A percentile compares a stretch with the other conserved stretches of the same genome.
Evolutionary conservation across 2,888 invertebrate species (phyloP).

Genomic region (Tenthredo livida): DNA sequence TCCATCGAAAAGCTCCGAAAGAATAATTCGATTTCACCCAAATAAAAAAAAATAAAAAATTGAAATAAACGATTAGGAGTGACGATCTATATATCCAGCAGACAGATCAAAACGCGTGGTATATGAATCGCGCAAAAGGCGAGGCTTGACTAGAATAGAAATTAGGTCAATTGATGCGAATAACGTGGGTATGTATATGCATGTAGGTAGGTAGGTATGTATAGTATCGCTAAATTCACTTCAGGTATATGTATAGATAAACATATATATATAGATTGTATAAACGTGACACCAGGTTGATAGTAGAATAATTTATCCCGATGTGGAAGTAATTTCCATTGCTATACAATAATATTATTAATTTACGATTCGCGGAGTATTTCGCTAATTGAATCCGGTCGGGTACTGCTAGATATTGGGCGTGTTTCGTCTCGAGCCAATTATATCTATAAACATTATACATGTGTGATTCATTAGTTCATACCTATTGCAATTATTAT

Average conservation of each 20-base stretch:
- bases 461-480: not conserved
- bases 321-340: constrained; percentile 51
- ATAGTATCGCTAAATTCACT: too few species aligned
- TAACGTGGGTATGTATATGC: not conserved
- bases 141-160: constrained; percentile 56
- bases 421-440: not conserved
- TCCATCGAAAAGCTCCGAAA: not conserved
- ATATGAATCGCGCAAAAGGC: constrained; percentile 54
- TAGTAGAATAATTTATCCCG: not conserved
- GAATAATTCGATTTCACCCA: not conserved
- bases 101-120: not conserved
- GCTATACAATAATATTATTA: constrained; percentile 46
- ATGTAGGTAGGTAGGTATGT: too few species aligned
- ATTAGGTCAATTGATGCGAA: constrained; percentile 71
- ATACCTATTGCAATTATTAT: not conserved
- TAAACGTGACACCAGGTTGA: not conserved
- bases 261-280: too few species aligned
- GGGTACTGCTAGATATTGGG: not conserved
- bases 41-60: not conserved
- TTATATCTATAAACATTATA: not conserved
- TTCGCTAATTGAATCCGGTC: constrained; percentile 33
- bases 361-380: constrained; percentile 26
- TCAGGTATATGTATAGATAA: too few species aligned
- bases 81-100: not conserved
- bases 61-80: not conserved